Percentiles rank a stretch among this genome's conserved stretches.
phyloP scores from a whole-genome alignment of 2,888 invertebrate genomes.

The Seladonia tumulorum region DNA sequence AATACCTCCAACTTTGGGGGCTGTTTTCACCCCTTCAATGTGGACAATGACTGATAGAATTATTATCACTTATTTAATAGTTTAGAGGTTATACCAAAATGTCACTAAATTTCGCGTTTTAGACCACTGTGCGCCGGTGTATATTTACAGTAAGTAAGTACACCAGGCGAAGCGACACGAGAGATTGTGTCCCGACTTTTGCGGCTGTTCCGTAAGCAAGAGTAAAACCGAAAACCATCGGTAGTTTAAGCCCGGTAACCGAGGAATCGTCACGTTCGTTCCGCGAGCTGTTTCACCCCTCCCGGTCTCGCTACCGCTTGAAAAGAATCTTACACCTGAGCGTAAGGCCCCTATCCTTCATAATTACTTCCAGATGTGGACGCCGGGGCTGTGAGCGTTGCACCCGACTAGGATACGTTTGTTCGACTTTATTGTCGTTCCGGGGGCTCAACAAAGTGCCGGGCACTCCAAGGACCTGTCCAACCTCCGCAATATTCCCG shows the following conservation, averaged over 20 bases:
- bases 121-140: constrained; percentile 17
- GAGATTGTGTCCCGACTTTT: constrained; percentile 68
- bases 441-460: constrained; percentile 15
- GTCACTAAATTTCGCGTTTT: too few species aligned
- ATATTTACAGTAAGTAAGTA: constrained; percentile 41
- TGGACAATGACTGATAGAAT: too few species aligned
- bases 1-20: too few species aligned
- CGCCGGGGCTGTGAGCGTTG: background rate
- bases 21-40: too few species aligned
- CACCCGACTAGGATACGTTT: constrained; percentile 22
- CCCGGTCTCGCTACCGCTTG: constrained; percentile 9
- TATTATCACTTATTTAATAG: too few species aligned
- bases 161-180: constrained; percentile 2
- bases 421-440: constrained; percentile 55
- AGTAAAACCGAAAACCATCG: constrained; percentile 60
- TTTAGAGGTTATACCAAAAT: too few species aligned
- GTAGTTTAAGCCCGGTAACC: constrained; percentile 75
- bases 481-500: constrained; percentile 26
- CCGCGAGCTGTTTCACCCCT: constrained; percentile 29
- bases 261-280: constrained; percentile 74
- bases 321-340: constrained; percentile 58
- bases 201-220: constrained; percentile 50
- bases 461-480: constrained; percentile 29
- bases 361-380: constrained; percentile 81
- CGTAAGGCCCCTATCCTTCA: constrained; percentile 42